Evolutionary conservation across 1,140 invertebrate genomes (phyloP), one percentile per base, ranked within the genome.

Genomic region (Drosophila prosaltans): DNA sequence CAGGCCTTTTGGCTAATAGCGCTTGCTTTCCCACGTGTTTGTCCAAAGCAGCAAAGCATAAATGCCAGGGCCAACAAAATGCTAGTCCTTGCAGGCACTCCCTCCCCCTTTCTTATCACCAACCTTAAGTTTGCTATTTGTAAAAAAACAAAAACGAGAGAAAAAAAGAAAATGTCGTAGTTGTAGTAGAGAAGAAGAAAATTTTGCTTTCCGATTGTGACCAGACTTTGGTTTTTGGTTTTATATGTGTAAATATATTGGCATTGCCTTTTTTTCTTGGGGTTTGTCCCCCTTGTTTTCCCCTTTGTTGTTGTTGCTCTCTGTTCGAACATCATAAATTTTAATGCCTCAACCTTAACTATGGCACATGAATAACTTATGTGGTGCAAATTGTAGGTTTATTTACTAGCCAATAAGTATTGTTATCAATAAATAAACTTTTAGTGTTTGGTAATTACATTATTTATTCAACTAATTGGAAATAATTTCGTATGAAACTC

Each of bases 1-100:
- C 73, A 80, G 78, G 73, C 73, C 84, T 89, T 80, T 89, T 74
- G 80, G 80, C 83, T 86, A 86, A 86, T 80, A 86, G 76, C 76
- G 40, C 55, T 51, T 43, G 40, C 55, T 51, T 43, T 26, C 32
- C 24, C 61, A 41, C 59, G 57, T 59, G 40, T 61, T 61, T 68
- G 41, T 48, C 63, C 43, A 60, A 63, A 68, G 59, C 77, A 78
- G 69, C 60, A 62, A 70, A 32, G 65, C 70, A 74, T 79, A 80
- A 89, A 74, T 65, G 80, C 70, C 72, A 71, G 36, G 64, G 58
- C 58, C 57, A 26, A 62, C 60, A 41, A 65, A 36, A 36, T 58
- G n/a, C 30, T 58, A 36, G 30, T 39, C 36, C 36, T 21, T 32
- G 57, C 57, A 32, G 36, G n/a, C 55, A 58, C 21, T 39, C 10